Conservation (phyloP, 2,113 vertebrate genomes). For the Phodopus roborovskii region DNA sequence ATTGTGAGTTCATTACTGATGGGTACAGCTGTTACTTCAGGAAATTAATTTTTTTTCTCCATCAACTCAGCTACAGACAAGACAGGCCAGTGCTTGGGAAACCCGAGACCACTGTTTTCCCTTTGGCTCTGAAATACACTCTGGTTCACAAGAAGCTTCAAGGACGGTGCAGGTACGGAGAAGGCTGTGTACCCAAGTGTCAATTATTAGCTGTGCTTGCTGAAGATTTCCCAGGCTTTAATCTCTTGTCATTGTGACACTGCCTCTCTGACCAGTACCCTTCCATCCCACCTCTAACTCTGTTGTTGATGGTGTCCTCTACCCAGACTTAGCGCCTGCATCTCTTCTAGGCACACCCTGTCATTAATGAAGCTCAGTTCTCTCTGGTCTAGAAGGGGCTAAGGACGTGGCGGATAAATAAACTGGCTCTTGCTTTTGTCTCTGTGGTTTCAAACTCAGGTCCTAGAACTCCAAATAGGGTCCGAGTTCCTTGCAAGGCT, state of each 20-base stretch:
- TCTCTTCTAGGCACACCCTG: background rate
- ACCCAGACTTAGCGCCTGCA: background rate
- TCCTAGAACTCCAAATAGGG: background rate
- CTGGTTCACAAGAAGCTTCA: background rate
- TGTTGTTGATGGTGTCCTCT: too few species aligned
- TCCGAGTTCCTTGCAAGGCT: background rate
- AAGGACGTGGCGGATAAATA: background rate
- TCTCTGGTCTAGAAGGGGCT: background rate
- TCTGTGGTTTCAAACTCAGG: background rate
- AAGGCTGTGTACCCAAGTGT: background rate
- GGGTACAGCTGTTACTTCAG: background rate
- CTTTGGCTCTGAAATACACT: slow-evolving; percentile 5
- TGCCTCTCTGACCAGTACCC: background rate
- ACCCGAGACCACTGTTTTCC: background rate
- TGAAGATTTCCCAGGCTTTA: background rate
- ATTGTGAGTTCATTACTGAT: background rate
- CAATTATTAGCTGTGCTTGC: background rate
- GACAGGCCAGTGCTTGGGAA: background rate
- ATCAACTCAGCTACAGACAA: background rate
- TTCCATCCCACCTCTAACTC: rapidly evolving
- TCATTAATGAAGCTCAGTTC: background rate
- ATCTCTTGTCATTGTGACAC: background rate
- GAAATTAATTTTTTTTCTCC: slow-evolving; percentile 30
- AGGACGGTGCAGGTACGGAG: background rate
- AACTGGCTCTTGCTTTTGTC: background rate